These are phyloP conservation scores for Aphis gossypii DNA, from an alignment of 1,140 invertebrate species.

Conservation along the genomic window DNA sequence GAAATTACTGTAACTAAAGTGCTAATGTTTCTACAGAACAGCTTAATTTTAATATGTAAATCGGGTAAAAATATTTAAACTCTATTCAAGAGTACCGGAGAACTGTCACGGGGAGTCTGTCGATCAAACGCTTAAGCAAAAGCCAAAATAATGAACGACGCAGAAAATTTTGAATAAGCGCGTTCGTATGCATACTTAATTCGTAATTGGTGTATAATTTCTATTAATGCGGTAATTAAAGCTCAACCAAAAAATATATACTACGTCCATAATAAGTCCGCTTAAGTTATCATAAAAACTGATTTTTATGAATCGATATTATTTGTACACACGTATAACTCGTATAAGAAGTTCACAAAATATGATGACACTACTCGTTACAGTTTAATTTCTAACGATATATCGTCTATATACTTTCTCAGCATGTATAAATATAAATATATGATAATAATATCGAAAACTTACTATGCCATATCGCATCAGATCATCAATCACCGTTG, in stretches of 20 bases:
- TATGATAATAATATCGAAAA: not conserved
- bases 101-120: not conserved
- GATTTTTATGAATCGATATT: not conserved
- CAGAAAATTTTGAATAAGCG: not conserved
- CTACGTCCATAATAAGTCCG: not conserved
- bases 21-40: constrained; percentile 2
- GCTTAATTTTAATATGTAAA: constrained; percentile 42
- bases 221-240: not conserved
- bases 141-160: not conserved
- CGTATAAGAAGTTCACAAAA: not conserved
- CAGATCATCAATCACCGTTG: not conserved
- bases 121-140: not conserved
- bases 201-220: no score
- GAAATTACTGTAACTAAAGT: constrained; percentile 30
- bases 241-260: not conserved
- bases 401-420: not conserved
- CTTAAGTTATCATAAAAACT: not conserved
- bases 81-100: not conserved
- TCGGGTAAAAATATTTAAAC: constrained; percentile 35
- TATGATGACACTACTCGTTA: not conserved
- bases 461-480: not conserved
- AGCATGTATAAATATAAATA: not conserved
- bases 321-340: not conserved
- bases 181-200: not conserved
- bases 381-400: not conserved